These are phyloP conservation scores for Perccottus glenii DNA, from an alignment of 2,113 vertebrate genomes.

Conservation along the genomic window DNA sequence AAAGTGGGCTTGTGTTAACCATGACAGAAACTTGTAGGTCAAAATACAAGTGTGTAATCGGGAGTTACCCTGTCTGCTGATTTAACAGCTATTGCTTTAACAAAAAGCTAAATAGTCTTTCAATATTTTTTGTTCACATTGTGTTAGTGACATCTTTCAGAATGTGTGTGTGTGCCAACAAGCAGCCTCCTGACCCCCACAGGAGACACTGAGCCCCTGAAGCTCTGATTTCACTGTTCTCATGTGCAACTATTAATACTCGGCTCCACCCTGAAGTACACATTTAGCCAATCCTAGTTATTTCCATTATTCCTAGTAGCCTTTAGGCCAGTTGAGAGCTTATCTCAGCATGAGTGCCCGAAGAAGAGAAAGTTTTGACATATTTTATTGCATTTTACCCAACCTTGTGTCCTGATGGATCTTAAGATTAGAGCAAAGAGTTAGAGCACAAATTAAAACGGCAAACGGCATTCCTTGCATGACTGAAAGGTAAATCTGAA, in stretches of 20 bases:
- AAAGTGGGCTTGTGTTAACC: constrained; percentile 37
- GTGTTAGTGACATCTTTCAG: neutral
- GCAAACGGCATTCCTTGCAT: constrained; percentile 34
- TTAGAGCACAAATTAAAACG: constrained; percentile 10
- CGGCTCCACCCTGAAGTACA: constrained; percentile 22
- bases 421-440: constrained; percentile 1
- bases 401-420: neutral
- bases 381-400: neutral
- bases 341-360: constrained; percentile 7
- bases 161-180: constrained; percentile 6
- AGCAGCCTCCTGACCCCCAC: constrained; percentile 39
- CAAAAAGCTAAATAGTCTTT: too few species aligned
- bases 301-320: constrained; percentile 51
- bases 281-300: constrained; percentile 29
- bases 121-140: neutral
- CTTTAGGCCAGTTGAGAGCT: constrained; percentile 17
- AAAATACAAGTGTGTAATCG: too few species aligned
- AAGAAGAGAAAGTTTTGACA: constrained; percentile 5
- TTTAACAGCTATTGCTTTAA: too few species aligned
- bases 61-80: too few species aligned
- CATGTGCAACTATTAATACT: constrained; percentile 71
- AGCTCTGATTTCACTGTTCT: constrained; percentile 68
- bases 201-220: constrained; percentile 57
- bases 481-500: constrained; percentile 6
- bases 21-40: too few species aligned